Evolutionary conservation across 2,797 vertebrate species (phyloP), one percentile per base, ranked within the genome.

Genomic region (Cuniculus paca): DNA sequence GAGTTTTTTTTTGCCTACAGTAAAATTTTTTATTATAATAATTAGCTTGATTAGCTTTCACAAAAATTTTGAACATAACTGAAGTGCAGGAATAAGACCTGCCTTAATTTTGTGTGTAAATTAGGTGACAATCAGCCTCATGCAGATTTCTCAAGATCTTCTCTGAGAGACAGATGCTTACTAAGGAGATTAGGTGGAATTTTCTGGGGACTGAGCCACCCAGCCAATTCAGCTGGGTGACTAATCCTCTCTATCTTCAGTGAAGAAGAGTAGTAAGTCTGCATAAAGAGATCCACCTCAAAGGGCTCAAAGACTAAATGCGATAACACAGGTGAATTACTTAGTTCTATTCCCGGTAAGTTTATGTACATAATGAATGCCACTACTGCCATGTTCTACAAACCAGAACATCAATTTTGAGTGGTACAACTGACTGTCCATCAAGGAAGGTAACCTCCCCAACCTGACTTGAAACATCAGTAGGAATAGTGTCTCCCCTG

Each of bases 11-110:
- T 77, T 74, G n/a, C 68, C 74, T 70, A 24, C 26, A 87, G 22
- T 48, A 52, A 87, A 75, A 39, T 74, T 36, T 88, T 86, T 70
- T 85, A 52, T 31, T 54, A 39, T 42, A 54, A 85, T 90, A 81
- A 72, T 72, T 85, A 94, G 52, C 39, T 91, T 4, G 83, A 50
- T 16, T 48, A 63, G 79, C 39, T 95, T 78, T 75, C 20, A 58
- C 45, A 81, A 85, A 91, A 28, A 52, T 74, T 85, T 95, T 72
- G 19, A 91, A 65, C 2, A 3, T 74, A 58, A 78, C 63, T 94
- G 20, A 87, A 81, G 58, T 75, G 39, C n/a, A 17, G 10, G 19
- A 74, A 45, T 36, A 26, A 94, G 9, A 12, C 36, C 31, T 45
- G 28, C 26, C 28, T 77, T 63, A 11, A 7, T 63, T 88, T 92